Conservation (phyloP, 1,140 invertebrate species). For the Scaptomyza pallida region DNA sequence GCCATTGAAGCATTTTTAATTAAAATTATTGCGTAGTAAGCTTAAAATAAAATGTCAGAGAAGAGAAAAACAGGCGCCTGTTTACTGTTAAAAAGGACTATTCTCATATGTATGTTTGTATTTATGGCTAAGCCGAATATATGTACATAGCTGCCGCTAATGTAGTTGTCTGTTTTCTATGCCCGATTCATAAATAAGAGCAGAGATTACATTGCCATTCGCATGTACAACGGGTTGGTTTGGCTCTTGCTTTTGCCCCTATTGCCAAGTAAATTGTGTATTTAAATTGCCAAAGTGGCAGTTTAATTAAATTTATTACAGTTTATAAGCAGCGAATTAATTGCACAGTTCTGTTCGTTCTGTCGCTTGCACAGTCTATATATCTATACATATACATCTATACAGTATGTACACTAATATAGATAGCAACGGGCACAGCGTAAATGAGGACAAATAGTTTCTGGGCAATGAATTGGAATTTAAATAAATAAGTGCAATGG, state of each 20-base stretch:
- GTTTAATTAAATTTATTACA: conserved; percentile 66
- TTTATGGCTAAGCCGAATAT: background rate
- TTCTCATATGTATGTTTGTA: background rate
- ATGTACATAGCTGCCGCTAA: conserved; percentile 1
- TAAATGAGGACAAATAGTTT: background rate
- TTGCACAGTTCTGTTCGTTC: conserved; percentile 25
- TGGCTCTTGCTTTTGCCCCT: conserved; percentile 6
- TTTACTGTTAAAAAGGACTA: conserved; percentile 3
- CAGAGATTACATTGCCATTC: conserved; percentile 28
- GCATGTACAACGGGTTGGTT: conserved; percentile 14
- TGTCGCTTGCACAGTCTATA: background rate
- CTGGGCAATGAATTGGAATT: conserved; percentile 32
- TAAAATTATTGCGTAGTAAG: conserved; percentile 71
- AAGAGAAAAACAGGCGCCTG: conserved; percentile 26
- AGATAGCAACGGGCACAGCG: background rate
- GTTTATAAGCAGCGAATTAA: conserved; percentile 54
- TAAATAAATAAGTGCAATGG: conserved; percentile 20
- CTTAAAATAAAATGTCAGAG: conserved; percentile 38
- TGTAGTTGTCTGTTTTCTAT: conserved; percentile 25
- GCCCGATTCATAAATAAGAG: conserved; percentile 55
- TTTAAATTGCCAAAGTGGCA: conserved; percentile 52
- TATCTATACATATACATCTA: background rate
- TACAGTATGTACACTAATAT: background rate
- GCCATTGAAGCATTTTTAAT: conserved; percentile 59
- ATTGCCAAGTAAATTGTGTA: conserved; percentile 32